A percentile compares a stretch with the other conserved stretches of the same genome.
Conservation (phyloP, 2,888 invertebrate genomes). For the Hyposoter dolosus region DNA sequence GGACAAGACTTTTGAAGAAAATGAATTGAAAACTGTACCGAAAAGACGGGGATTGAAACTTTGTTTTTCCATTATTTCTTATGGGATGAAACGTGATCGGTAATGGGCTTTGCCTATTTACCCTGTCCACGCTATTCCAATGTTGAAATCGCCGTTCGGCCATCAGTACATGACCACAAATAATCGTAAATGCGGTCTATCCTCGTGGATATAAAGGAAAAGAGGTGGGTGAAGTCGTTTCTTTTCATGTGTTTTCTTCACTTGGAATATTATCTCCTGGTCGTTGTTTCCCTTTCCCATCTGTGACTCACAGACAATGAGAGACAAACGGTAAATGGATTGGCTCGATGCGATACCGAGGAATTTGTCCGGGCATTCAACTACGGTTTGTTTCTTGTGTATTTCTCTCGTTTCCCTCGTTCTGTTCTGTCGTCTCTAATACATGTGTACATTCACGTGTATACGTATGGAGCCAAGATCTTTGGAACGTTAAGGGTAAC, state of each 20-base stretch:
- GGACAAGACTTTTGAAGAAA: not conserved
- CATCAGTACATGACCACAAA: slow-evolving; percentile 21
- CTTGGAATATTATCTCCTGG: slow-evolving; percentile 19
- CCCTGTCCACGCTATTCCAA: not conserved
- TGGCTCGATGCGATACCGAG: slow-evolving; percentile 61
- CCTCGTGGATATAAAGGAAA: slow-evolving; percentile 3
- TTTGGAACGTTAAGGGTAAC: slow-evolving; percentile 39
- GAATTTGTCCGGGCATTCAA: slow-evolving; percentile 70
- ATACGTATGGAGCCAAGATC: slow-evolving; percentile 29
- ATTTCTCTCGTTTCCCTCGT: slow-evolving; percentile 17
- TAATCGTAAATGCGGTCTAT: slow-evolving; percentile 13
- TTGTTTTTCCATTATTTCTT: not conserved
- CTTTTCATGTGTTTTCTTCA: slow-evolving; percentile 23
- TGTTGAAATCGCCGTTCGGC: slow-evolving; percentile 1
- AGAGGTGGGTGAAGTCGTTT: slow-evolving; percentile 3
- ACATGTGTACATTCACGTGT: not conserved
- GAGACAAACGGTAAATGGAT: slow-evolving; percentile 70
- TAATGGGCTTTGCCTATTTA: not conserved
- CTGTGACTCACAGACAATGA: slow-evolving; percentile 39
- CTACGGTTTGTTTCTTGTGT: slow-evolving; percentile 49
- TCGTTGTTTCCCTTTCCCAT: slow-evolving; percentile 26
- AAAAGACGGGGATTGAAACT: not conserved
- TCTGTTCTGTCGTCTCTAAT: not conserved
- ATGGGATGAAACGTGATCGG: not conserved
- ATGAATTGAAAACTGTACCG: not conserved